A percentile compares a stretch with the other conserved stretches of the same genome.
These are phyloP conservation scores for Notarius quadriscutis DNA, from an alignment of 2,113 vertebrate species.

Conservation along the genomic window DNA sequence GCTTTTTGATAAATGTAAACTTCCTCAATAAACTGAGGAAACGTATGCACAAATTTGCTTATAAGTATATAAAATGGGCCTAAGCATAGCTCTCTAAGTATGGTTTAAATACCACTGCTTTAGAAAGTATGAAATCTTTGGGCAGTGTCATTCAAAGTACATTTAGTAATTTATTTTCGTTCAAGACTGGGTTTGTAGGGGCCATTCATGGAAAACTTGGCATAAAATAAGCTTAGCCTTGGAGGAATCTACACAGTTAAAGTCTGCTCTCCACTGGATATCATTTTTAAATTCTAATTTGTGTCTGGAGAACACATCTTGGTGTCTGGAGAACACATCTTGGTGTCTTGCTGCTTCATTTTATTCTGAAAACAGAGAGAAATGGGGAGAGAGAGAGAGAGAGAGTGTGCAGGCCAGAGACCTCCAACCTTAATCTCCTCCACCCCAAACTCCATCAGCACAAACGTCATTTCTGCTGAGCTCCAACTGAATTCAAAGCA, in stretches of 20 bases:
- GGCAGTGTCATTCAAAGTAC: background rate
- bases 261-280: background rate
- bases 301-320: conserved; percentile 4
- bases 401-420: conserved; percentile 8
- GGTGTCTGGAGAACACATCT: background rate
- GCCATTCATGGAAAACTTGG: conserved; percentile 2
- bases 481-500: conserved; percentile 25
- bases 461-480: conserved; percentile 30
- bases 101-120: background rate
- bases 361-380: conserved; percentile 19
- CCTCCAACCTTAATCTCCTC: conserved; percentile 29
- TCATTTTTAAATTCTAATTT: conserved; percentile 30
- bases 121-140: background rate
- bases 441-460: conserved; percentile 21
- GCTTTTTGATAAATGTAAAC: background rate
- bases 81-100: background rate
- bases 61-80: background rate
- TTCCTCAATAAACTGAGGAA: background rate
- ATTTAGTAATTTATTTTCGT: background rate
- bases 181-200: background rate
- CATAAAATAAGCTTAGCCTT: background rate
- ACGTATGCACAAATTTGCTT: background rate
- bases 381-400: background rate
- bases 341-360: conserved; percentile 3
- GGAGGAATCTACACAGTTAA: background rate